Evolutionary conservation across 1,140 invertebrate species (phyloP).

Genomic region (Nymphalis io): DNA sequence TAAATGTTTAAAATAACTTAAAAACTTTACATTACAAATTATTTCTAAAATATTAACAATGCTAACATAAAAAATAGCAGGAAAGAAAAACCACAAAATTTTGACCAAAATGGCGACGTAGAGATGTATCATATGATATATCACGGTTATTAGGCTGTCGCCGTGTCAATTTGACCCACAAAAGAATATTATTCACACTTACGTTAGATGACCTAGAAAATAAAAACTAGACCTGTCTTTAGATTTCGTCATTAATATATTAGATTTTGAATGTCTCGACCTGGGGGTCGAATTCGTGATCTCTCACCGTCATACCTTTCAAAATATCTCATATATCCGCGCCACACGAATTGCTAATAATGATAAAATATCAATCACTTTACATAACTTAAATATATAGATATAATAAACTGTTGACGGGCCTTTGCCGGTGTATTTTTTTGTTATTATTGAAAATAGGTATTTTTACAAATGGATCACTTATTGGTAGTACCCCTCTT

Average conservation of each 20-base stretch:
- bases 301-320: conserved; percentile 4
- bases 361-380: neutral
- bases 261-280: neutral
- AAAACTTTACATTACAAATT: too few relatives aligned
- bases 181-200: neutral
- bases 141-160: neutral
- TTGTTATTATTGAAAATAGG: neutral
- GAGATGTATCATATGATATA: neutral
- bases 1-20: too few relatives aligned
- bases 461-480: too few relatives aligned
- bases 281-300: conserved; percentile 12
- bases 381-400: too few relatives aligned
- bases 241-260: neutral
- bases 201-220: conserved; percentile 2
- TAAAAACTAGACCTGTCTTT: neutral
- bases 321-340: conserved; percentile 4
- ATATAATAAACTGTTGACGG: too few relatives aligned
- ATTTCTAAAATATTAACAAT: too few relatives aligned
- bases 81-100: too few relatives aligned
- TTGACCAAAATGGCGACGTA: too few relatives aligned
- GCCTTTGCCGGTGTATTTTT: neutral
- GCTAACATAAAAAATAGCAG: too few relatives aligned
- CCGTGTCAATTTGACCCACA: neutral
- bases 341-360: neutral
- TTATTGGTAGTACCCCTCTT: too few relatives aligned